These are phyloP conservation scores for Acutogordius australiensis DNA, from an alignment of 2,888 invertebrate species.

Conservation along the genomic window DNA sequence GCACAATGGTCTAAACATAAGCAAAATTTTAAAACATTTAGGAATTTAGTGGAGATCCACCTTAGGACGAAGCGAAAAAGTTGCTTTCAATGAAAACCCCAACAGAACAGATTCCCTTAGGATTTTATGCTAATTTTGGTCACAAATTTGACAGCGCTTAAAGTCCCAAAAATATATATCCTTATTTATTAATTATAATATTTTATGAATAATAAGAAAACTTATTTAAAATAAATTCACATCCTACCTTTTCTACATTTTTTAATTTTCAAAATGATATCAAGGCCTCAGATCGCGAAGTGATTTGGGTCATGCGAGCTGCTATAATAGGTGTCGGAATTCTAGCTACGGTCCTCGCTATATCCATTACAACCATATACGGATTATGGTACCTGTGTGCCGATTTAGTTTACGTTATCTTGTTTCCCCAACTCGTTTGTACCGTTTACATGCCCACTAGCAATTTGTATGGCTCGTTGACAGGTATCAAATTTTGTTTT, in stretches of 20 bases:
- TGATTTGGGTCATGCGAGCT: slow-evolving; percentile 53
- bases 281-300: slow-evolving; percentile 79
- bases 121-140: no score
- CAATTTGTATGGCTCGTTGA: slow-evolving; percentile 80
- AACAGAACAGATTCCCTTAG: no score
- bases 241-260: no score
- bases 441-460: slow-evolving; percentile 80
- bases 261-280: slow-evolving; percentile 15
- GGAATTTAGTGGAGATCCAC: no score
- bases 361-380: slow-evolving; percentile 86
- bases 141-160: no score
- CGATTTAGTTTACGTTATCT: slow-evolving; percentile 85
- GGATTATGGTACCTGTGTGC: slow-evolving; percentile 96
- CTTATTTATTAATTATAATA: background rate
- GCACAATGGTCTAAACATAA: no score
- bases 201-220: background rate
- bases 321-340: slow-evolving; percentile 67
- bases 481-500: no score
- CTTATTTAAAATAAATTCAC: no score
- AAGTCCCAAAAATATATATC: background rate
- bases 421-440: slow-evolving; percentile 87
- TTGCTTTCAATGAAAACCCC: no score
- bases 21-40: no score
- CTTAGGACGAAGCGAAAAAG: no score
- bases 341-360: slow-evolving; percentile 69